Evolutionary conservation across 2,113 vertebrate species (phyloP), one percentile per base, ranked within the genome.

Genomic region (Myodes glareolus): DNA sequence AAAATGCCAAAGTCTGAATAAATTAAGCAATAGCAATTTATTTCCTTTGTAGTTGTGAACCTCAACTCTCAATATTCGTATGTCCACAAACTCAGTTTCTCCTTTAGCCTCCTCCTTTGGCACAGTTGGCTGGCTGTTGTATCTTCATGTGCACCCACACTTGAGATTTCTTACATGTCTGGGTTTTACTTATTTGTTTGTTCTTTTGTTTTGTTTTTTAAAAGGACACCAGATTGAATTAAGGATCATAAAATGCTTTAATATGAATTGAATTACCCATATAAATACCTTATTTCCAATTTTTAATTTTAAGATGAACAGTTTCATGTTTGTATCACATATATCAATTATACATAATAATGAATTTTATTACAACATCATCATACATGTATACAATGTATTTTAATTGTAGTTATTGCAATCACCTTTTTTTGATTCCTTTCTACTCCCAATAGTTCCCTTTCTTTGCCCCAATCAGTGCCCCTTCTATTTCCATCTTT

Each of bases 91-190:
- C 58, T 27, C 42, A 11, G 0, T n/a, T 75, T 80, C 31, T 27
- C 80, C 58, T 36, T 8, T 10, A 23, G 58, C 12, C 52, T 23
- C 63, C 31, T 12, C 76, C 47, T 29, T 47, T 25, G 50, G 11
- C 67, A 33, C 39, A 10, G 27, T 10, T 29, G 47, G 12, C 45
- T 7, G 17, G 29, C 45, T 61, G 25, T 31, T 68, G 8, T 13
- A 9, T 42, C 16, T 67, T 88, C 16, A 16, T 39, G 2, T 13
- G 84, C 19, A 8, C 0, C 2, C 8, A 3, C 6, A 52, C 0
- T 3, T n/a, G 7, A 82, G 14, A 52, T 45, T 78, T 45, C n/a
- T 72, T 67, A 36, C 39, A 27, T 45, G 14, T 52, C 10, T 84
- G 2, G 12, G 23, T 88, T 84, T 19, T 85, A 17, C 58, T 58